Evolutionary conservation across 2,888 invertebrate species (phyloP), one percentile per base, ranked within the genome.

Genomic region (Andrena bucephala): DNA sequence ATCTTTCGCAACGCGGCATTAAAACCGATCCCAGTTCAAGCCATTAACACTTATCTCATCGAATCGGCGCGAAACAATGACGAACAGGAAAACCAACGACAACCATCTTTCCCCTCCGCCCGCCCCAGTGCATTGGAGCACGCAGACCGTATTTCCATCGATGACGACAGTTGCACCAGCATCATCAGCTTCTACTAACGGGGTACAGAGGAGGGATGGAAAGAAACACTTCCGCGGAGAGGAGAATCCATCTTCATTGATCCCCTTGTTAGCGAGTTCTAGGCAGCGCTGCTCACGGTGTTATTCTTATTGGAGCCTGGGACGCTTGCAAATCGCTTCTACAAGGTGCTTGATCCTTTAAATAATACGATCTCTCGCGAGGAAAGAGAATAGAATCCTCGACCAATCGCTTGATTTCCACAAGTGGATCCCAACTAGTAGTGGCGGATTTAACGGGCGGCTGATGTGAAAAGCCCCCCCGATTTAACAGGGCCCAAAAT

Each of bases 21-120:
- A 80, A 81, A 81, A 80, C 80, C 80, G 66, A 79, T 71, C 80
- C 80, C 80, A 71, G 80, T 36, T 62, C 7, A n/a, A 33, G 79
- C 59, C 62, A 67, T 83, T 83, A 70, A 83, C 83, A 67, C 78
- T 84, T 84, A 78, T 74, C 78, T 83, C 83, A 84, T 84, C 71
- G 83, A 74, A 78, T 84, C 83, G 83, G 77, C 83, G 70, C 67
- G 73, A 78, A 83, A 78, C 66, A 77, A 77, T 83, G 78, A 78
- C 54, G 83, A 83, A 75, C 68, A 59, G 62, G 83, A 83, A 83
- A 77, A 83, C 57, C 62, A 65, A 33, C 50, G 62, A 27, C 50
- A 8, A 50, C 24, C 42, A 36, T 62, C 52, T 5, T 73, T 4
- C 24, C 57, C 24, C 57, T 13, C 10, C 16, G 42, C 0, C 24